These are phyloP conservation scores for Ypsolopha sequella DNA, from an alignment of 2,888 invertebrate species.

Conservation along the genomic window DNA sequence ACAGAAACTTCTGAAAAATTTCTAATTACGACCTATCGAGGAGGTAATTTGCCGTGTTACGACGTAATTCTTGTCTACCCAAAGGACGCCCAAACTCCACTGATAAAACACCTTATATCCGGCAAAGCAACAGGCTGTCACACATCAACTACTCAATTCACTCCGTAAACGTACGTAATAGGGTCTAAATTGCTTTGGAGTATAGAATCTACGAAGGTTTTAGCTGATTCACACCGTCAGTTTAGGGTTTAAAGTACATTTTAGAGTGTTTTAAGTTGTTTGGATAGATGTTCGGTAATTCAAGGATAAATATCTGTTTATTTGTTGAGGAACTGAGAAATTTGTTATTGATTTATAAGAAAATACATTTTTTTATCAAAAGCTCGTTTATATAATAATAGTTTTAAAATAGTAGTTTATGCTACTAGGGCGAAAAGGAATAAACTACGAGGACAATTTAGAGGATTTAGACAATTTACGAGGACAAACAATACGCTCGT, in stretches of 20 bases:
- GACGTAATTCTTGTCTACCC: slow-evolving; percentile 40
- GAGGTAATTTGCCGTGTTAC: slow-evolving; percentile 62
- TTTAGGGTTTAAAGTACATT: background rate
- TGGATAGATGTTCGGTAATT: slow-evolving; percentile 12
- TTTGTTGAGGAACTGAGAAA: slow-evolving; percentile 10
- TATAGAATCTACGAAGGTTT: background rate
- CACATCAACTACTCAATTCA: background rate
- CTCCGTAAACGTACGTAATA: too few relatives aligned
- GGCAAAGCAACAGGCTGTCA: slow-evolving; percentile 50
- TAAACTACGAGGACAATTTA: too few relatives aligned
- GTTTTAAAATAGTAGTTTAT: too few relatives aligned
- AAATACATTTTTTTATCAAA: too few relatives aligned
- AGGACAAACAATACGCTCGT: too few relatives aligned
- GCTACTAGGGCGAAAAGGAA: too few relatives aligned
- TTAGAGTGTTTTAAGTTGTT: slow-evolving; percentile 1
- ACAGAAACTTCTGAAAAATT: slow-evolving; percentile 29
- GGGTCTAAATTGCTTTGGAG: too few relatives aligned
- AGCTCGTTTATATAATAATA: too few relatives aligned
- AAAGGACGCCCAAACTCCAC: slow-evolving; percentile 37
- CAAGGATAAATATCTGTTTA: slow-evolving; percentile 23
- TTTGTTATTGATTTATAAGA: too few relatives aligned
- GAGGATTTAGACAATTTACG: too few relatives aligned
- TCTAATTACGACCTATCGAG: slow-evolving; percentile 41
- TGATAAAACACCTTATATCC: slow-evolving; percentile 28
- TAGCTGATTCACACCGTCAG: background rate